phyloP scores from a whole-genome alignment of 2,113 vertebrate genomes.

The Nothoprocta pentlandii region DNA sequence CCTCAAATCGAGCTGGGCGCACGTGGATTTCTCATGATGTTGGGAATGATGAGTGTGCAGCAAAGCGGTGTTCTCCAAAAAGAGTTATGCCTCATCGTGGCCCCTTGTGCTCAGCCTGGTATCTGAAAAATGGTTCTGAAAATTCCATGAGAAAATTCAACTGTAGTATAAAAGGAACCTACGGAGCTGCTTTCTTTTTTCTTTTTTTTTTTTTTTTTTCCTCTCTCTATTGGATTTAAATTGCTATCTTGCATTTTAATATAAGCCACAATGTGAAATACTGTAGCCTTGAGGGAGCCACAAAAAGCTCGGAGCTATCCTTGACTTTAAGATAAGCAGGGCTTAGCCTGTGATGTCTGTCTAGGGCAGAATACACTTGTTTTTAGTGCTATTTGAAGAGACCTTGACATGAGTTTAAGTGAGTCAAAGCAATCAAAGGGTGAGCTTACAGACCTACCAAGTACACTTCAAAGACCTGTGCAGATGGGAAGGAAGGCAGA shows the following conservation, averaged over 20 bases:
- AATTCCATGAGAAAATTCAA: conserved; percentile 18
- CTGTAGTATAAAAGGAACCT: neutral
- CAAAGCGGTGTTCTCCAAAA: neutral
- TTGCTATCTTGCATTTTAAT: too few species aligned
- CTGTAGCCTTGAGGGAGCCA: neutral
- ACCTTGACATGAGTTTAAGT: neutral
- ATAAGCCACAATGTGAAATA: neutral
- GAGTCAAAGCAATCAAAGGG: neutral
- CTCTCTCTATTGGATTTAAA: too few species aligned
- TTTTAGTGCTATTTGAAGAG: neutral
- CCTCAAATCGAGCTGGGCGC: neutral
- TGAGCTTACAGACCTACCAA: neutral
- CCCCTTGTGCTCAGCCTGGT: neutral
- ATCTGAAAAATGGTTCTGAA: neutral
- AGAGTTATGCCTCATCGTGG: neutral
- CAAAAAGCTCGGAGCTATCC: neutral
- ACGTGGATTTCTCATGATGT: neutral
- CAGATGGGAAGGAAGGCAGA: neutral
- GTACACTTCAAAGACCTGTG: neutral
- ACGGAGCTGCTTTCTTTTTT: neutral
- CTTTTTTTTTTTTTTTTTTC: neutral
- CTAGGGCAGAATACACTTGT: neutral
- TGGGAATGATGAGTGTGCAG: neutral
- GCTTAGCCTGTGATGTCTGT: neutral
- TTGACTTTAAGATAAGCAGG: neutral